Percentiles rank a stretch among this genome's conserved stretches.
Conservation (phyloP, 2,888 invertebrate species). For the Drosophila mayaguana region DNA sequence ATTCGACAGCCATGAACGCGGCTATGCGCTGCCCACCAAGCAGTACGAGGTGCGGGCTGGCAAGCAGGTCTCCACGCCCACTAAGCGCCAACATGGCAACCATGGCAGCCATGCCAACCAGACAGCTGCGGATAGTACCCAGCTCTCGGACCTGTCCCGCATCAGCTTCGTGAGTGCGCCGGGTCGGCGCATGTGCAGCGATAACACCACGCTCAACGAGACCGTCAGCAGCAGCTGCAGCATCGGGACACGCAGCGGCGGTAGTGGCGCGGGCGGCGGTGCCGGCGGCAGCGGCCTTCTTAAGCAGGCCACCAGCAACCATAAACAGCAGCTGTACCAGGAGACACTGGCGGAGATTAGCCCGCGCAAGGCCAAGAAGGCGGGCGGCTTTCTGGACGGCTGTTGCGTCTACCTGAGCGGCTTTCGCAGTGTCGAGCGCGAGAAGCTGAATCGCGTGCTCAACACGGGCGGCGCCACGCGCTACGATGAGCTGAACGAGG, state of each 20-base stretch:
- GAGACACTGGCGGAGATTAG: slow-evolving; percentile 85
- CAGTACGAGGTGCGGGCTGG: slow-evolving; percentile 87
- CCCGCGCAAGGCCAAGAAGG: slow-evolving; percentile 89
- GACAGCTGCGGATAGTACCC: slow-evolving; percentile 66
- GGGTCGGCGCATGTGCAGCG: slow-evolving; percentile 65
- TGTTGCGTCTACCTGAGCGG: slow-evolving; percentile 92
- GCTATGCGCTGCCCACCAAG: slow-evolving; percentile 89
- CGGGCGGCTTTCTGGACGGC: slow-evolving; percentile 94
- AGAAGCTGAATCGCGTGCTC: slow-evolving; percentile 89
- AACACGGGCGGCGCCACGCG: slow-evolving; percentile 94
- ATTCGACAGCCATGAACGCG: slow-evolving; percentile 90
- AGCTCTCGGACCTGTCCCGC: slow-evolving; percentile 82
- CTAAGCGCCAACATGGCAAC: slow-evolving; percentile 85
- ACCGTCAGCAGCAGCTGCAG: slow-evolving; percentile 50
- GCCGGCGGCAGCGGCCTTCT: slow-evolving; percentile 35
- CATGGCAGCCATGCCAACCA: slow-evolving; percentile 77
- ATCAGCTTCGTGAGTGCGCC: slow-evolving; percentile 70
- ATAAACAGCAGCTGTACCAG: slow-evolving; percentile 38
- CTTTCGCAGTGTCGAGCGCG: slow-evolving; percentile 87
- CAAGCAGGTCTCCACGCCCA: slow-evolving; percentile 90
- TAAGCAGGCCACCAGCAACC: slow-evolving; percentile 48
- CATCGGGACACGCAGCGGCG: slow-evolving; percentile 22
- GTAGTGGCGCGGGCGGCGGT: not conserved
- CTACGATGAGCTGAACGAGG: slow-evolving; percentile 90
- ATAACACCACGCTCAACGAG: slow-evolving; percentile 69